Evolutionary conservation across 2,888 invertebrate genomes (phyloP).

Genomic region (Agonopterix alstromeriana): DNA sequence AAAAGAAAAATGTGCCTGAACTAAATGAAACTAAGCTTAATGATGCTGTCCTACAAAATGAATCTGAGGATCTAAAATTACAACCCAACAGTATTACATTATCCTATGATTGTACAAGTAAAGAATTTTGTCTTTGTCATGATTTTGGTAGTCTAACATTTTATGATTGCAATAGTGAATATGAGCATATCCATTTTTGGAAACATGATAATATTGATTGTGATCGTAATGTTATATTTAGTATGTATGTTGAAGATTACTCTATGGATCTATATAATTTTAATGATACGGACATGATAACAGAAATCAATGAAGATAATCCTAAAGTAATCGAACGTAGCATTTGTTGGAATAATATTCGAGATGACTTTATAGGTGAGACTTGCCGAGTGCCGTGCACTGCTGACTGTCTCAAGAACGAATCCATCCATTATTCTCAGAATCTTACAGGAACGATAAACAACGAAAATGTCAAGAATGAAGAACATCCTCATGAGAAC

Average conservation of each 20-base stretch:
- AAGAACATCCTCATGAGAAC: no score
- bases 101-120: constrained; percentile 9
- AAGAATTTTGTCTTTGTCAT: constrained; percentile 45
- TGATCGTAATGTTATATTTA: constrained; percentile 32
- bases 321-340: constrained; percentile 9
- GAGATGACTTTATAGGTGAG: background rate
- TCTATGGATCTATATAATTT: background rate
- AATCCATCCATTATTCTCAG: no score
- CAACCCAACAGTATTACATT: background rate
- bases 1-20: background rate
- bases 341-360: constrained; percentile 19
- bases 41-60: background rate
- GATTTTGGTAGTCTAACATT: constrained; percentile 49
- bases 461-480: no score
- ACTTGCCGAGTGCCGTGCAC: no score
- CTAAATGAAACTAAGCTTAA: background rate
- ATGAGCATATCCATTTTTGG: constrained; percentile 57
- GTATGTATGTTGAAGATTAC: constrained; percentile 37
- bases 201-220: constrained; percentile 22
- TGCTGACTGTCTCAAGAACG: no score
- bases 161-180: constrained; percentile 30
- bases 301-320: constrained; percentile 25
- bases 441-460: no score
- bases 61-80: background rate
- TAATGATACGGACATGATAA: background rate